Evolutionary conservation across 2,113 vertebrate species (phyloP), one percentile per base, ranked within the genome.

Genomic region (Limanda limanda): DNA sequence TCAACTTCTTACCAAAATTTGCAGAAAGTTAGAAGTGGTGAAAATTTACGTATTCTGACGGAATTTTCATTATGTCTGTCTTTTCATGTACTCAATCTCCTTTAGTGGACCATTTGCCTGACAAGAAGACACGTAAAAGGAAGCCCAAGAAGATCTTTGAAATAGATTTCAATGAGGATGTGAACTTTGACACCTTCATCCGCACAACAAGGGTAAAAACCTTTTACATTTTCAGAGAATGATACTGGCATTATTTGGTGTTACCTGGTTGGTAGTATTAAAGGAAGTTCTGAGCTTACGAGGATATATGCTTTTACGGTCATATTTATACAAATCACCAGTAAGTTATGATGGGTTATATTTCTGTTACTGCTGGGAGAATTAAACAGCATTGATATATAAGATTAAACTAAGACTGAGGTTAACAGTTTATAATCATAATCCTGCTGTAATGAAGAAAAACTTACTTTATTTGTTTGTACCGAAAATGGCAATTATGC

Each of bases 101-200:
- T 47, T 0, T n/a, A 95, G 95, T 94, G 82, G 95, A 95, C 80
- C 93, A 95, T 79, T 61, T 91, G 67, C 93, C 93, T n/a, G 94
- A 94, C 52, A 95, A 93, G 65, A 94, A 95, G 83, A 79, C 80
- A 1, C 95, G 79, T 58, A 96, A 94, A 68, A 95, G 89, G 68
- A 93, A 78, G 3, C 52, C 89, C 8, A 97, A 94, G 89, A 96
- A 96, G 76, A 81, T 59, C 0, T 95, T 97, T 68, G 92, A 97
- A 85, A 90, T 98, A 0, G 89, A 96, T 88, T 98, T 98, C 88
- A 93, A 92, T 1, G 95, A 95, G 1, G 94, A 97, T 4, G 69
- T 96, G 58, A 92, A 97, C 86, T 97, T 99, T 66, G 85, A 95
- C 42, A 67, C 54, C 0, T 82, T 94, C 85, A 98, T 98, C 92